phyloP scores from a whole-genome alignment of 2,113 vertebrate genomes.

The Anarhynchus alexandrinus region DNA sequence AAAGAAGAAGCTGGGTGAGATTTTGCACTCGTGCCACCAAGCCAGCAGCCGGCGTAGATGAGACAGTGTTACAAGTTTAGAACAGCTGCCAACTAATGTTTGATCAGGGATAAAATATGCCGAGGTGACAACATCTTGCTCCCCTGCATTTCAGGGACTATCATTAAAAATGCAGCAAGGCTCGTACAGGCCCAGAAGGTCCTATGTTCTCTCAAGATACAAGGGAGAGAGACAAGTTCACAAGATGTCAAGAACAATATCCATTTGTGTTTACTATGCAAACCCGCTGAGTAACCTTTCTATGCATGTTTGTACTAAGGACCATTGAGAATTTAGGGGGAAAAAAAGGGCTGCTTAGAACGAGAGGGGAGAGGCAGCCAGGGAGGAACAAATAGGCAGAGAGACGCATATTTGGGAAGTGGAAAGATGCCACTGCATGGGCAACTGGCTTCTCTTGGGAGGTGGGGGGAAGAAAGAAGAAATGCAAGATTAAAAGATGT shows the following conservation, averaged over 20 bases:
- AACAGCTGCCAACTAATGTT: constrained; percentile 89
- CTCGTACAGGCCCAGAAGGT: constrained; percentile 81
- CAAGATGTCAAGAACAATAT: constrained; percentile 88
- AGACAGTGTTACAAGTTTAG: constrained; percentile 86
- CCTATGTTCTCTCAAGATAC: constrained; percentile 79
- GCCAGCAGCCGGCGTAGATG: constrained; percentile 73
- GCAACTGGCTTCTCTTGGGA: neutral
- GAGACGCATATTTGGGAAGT: neutral
- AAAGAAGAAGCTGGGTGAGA: constrained; percentile 69
- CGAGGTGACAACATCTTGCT: constrained; percentile 90
- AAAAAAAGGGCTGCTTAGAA: constrained; percentile 10
- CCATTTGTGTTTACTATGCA: constrained; percentile 80
- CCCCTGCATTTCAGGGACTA: constrained; percentile 84
- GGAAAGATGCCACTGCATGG: neutral
- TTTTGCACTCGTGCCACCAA: constrained; percentile 75
- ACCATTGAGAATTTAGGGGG: constrained; percentile 64
- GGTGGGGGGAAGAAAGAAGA: neutral
- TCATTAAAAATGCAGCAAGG: constrained; percentile 91
- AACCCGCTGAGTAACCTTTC: constrained; percentile 71
- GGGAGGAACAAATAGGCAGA: neutral
- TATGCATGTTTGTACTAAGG: constrained; percentile 70
- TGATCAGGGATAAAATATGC: constrained; percentile 95
- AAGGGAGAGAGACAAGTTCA: constrained; percentile 82
- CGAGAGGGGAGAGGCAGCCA: neutral
- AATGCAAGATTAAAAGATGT: neutral